These are phyloP conservation scores for Camponotus floridanus DNA, from an alignment of 1,140 invertebrate genomes.

Conservation along the genomic window DNA sequence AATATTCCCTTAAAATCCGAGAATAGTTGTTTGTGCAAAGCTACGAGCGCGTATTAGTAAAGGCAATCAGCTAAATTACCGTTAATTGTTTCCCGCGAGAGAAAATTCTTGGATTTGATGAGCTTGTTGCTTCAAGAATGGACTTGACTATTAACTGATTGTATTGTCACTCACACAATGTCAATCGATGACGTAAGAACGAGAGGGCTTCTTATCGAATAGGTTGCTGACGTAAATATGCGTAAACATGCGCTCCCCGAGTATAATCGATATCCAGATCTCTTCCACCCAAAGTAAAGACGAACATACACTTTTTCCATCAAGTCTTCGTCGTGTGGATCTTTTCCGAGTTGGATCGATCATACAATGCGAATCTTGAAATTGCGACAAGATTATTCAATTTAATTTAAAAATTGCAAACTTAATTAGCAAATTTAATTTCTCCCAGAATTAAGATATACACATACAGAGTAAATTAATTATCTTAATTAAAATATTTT, in stretches of 20 bases:
- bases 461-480: not conserved
- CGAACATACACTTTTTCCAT: slow-evolving; percentile 2
- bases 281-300: not conserved
- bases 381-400: not conserved
- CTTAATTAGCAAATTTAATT: not conserved
- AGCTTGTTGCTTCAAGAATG: not conserved
- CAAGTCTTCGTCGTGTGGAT: not conserved
- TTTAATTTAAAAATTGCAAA: slow-evolving; percentile 11
- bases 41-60: not conserved
- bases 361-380: not conserved
- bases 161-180: not conserved
- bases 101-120: not conserved
- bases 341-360: not conserved
- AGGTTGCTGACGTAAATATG: slow-evolving; percentile 58
- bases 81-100: slow-evolving; percentile 2
- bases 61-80: slow-evolving; percentile 2
- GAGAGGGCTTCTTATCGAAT: slow-evolving; percentile 50
- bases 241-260: slow-evolving; percentile 44
- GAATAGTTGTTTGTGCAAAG: not conserved
- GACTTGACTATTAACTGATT: slow-evolving; percentile 5
- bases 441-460: not conserved
- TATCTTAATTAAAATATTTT: not conserved
- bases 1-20: not conserved
- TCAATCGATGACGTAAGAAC: slow-evolving; percentile 42
- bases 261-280: slow-evolving; percentile 26